Evolutionary conservation across 1,140 invertebrate species (phyloP).

Genomic region (Philotrypesis tridentata): DNA sequence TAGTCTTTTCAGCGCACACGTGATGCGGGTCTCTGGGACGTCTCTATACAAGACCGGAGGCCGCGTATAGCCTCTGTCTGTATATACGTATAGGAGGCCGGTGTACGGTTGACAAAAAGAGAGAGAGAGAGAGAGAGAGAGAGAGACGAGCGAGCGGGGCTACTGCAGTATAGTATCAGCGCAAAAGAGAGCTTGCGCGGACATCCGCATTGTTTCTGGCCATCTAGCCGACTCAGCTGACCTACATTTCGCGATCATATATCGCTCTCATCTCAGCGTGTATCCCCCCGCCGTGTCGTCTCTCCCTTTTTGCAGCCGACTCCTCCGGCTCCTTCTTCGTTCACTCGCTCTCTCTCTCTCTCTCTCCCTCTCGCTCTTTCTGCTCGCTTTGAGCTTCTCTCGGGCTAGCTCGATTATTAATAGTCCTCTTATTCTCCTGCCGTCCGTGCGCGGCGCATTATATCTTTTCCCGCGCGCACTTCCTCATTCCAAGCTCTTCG

Average conservation of each 20-base stretch:
- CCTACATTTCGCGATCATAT: slow-evolving; percentile 33
- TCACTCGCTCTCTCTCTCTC: background rate
- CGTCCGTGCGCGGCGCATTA: background rate
- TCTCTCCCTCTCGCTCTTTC: background rate
- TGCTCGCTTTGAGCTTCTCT: background rate
- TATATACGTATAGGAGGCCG: too few relatives aligned
- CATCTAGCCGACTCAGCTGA: slow-evolving; percentile 38
- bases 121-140: background rate
- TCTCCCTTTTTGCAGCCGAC: background rate
- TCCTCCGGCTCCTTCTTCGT: background rate
- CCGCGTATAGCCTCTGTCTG: background rate
- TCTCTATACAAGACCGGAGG: too few relatives aligned
- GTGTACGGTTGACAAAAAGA: background rate
- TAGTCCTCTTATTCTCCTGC: slow-evolving; percentile 16
- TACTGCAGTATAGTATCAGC: background rate
- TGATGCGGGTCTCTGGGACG: too few relatives aligned
- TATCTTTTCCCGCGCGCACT: slow-evolving; percentile 1
- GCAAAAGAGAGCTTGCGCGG: background rate
- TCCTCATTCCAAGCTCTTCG: background rate
- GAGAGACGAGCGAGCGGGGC: background rate
- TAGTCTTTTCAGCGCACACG: too few relatives aligned
- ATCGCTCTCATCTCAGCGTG: slow-evolving; percentile 1
- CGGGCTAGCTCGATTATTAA: background rate
- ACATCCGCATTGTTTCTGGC: slow-evolving; percentile 26
- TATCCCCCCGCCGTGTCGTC: background rate